These are phyloP conservation scores for Busseola fusca DNA, from an alignment of 2,888 invertebrate species.

Conservation along the genomic window DNA sequence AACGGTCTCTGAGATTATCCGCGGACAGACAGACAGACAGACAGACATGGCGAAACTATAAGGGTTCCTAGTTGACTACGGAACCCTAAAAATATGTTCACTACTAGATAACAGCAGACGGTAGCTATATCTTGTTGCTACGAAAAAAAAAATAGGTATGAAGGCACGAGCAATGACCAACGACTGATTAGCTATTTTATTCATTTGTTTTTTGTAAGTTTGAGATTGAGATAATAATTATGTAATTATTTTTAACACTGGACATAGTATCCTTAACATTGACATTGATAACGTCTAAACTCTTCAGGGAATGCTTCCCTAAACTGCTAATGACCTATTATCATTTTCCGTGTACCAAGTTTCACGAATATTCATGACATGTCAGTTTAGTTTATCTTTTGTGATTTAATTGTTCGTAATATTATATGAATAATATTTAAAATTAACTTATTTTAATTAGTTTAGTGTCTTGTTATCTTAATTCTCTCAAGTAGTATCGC, in stretches of 20 bases:
- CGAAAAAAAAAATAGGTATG: constrained; percentile 30
- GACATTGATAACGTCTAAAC: constrained; percentile 47
- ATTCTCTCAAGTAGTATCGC: constrained; percentile 21
- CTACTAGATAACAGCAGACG: constrained; percentile 19
- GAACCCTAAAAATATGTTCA: constrained; percentile 25
- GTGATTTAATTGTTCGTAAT: constrained; percentile 2
- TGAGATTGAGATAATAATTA: constrained; percentile 24
- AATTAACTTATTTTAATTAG: constrained; percentile 19
- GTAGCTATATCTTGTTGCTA: constrained; percentile 55
- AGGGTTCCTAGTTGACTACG: too few relatives aligned
- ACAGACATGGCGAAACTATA: too few relatives aligned
- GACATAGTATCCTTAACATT: constrained; percentile 53
- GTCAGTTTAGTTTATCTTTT: constrained; percentile 22
- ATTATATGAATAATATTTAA: constrained; percentile 8
- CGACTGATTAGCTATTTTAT: constrained; percentile 37
- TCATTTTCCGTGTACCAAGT: constrained; percentile 27
- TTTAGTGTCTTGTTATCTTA: constrained; percentile 9
- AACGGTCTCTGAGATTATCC: too few relatives aligned
- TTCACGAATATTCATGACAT: constrained; percentile 17
- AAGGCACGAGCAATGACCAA: constrained; percentile 23
- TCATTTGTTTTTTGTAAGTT: constrained; percentile 36
- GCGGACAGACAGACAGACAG: too few relatives aligned
- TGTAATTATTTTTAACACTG: constrained; percentile 34
- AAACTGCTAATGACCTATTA: constrained; percentile 44
- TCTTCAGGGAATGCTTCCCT: constrained; percentile 48